phyloP scores from a whole-genome alignment of 2,888 invertebrate genomes.

The Rhagonycha lutea region DNA sequence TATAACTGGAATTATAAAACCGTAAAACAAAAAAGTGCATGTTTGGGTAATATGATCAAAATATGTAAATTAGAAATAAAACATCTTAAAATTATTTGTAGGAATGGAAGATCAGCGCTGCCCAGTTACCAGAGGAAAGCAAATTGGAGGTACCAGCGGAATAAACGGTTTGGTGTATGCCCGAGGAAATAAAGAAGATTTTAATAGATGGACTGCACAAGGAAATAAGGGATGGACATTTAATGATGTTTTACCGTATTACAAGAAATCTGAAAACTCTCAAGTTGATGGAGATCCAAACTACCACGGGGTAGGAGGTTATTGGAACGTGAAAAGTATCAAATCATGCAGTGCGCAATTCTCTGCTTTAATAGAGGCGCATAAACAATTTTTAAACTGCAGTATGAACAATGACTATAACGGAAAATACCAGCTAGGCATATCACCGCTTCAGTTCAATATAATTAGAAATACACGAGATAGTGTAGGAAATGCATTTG shows the following conservation, averaged over 20 bases:
- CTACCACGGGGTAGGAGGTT: slow-evolving; percentile 64
- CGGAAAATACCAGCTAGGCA: too few species aligned
- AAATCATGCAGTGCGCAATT: slow-evolving; percentile 59
- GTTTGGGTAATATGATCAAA: neutral
- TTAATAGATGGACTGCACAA: too few species aligned
- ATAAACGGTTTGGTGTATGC: too few species aligned
- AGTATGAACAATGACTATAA: too few species aligned
- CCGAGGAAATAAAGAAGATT: too few species aligned
- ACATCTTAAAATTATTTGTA: too few species aligned
- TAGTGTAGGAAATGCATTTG: too few species aligned
- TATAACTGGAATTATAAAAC: slow-evolving; percentile 3
- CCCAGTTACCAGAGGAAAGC: slow-evolving; percentile 58
- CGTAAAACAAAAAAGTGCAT: neutral
- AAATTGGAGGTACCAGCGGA: slow-evolving; percentile 50
- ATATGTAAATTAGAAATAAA: too few species aligned
- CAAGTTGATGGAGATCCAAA: slow-evolving; percentile 39
- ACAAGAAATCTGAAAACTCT: slow-evolving; percentile 55
- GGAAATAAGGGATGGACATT: slow-evolving; percentile 71
- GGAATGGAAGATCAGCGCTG: slow-evolving; percentile 26
- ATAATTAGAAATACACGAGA: too few species aligned
- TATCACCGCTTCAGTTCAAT: too few species aligned
- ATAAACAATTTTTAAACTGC: slow-evolving; percentile 19
- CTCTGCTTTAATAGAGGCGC: slow-evolving; percentile 49
- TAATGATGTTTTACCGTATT: slow-evolving; percentile 57
- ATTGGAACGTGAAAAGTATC: slow-evolving; percentile 59